Percentiles rank a stretch among this genome's conserved stretches.
phyloP scores from a whole-genome alignment of 2,797 vertebrate genomes.

The Acipenser ruthenus region DNA sequence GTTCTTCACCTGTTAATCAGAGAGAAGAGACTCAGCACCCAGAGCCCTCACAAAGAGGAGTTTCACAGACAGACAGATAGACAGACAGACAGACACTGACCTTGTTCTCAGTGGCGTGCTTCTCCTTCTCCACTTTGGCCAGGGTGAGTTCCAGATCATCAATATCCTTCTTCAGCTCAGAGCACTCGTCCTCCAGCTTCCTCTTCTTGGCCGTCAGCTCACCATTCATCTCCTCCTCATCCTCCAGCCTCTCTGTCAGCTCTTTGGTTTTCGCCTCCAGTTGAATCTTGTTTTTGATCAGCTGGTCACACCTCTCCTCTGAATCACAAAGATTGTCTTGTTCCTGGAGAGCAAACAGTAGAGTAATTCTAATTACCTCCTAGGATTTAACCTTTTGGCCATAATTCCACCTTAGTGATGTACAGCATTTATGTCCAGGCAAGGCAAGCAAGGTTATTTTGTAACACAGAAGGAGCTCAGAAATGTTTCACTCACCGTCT shows the following conservation, averaged over 20 bases:
- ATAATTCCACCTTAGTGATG: too few species aligned
- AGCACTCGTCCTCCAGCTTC: constrained; percentile 72
- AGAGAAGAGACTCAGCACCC: not conserved
- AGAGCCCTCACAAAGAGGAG: not conserved
- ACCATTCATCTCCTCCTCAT: constrained; percentile 70
- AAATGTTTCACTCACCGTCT: constrained; percentile 32
- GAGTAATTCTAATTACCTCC: not conserved
- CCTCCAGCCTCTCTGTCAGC: constrained; percentile 62
- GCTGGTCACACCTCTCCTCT: constrained; percentile 65
- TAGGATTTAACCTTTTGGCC: not conserved
- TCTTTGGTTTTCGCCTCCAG: constrained; percentile 74
- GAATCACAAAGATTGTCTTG: constrained; percentile 45
- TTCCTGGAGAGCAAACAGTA: constrained; percentile 6
- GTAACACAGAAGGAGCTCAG: not conserved
- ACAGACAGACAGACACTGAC: constrained; percentile 35
- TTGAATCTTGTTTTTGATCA: constrained; percentile 77
- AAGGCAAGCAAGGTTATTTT: too few species aligned
- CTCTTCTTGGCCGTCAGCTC: constrained; percentile 72
- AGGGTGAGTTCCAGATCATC: constrained; percentile 67
- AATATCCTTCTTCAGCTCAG: constrained; percentile 76
- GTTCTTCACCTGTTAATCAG: constrained; percentile 56
- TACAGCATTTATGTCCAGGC: too few species aligned
- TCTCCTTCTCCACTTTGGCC: constrained; percentile 80
- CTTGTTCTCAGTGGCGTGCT: constrained; percentile 85
- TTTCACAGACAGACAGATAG: not conserved